Evolutionary conservation across 2,113 vertebrate genomes (phyloP).

Genomic region (Tenrec ecaudatus): DNA sequence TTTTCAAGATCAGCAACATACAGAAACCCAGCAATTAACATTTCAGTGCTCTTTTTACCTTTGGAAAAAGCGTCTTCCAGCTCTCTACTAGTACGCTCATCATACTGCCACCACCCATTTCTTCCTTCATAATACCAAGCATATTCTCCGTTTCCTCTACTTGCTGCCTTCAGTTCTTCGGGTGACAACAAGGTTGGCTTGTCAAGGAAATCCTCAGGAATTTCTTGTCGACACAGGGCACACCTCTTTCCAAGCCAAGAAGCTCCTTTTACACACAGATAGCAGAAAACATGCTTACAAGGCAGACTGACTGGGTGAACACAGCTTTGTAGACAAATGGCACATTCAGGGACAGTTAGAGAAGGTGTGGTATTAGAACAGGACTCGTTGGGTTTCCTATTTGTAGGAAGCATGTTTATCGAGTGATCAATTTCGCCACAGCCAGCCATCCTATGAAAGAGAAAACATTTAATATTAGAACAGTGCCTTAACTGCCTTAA

Average conservation of each 20-base stretch:
- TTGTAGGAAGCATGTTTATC: slow-evolving; percentile 89
- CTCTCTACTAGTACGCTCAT: slow-evolving; percentile 95
- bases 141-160: slow-evolving; percentile 91
- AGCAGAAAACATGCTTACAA: slow-evolving; percentile 98
- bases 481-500: background rate
- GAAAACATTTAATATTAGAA: slow-evolving; percentile 44
- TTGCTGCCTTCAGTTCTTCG: slow-evolving; percentile 94
- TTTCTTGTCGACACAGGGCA: slow-evolving; percentile 96
- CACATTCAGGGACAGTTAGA: slow-evolving; percentile 92
- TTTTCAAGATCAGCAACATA: slow-evolving; percentile 97
- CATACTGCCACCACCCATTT: slow-evolving; percentile 99
- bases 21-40: slow-evolving; percentile 97
- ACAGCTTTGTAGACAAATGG: slow-evolving; percentile 97
- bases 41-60: slow-evolving; percentile 96
- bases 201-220: slow-evolving; percentile 97
- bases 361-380: slow-evolving; percentile 89
- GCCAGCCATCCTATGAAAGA: slow-evolving; percentile 93
- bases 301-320: slow-evolving; percentile 96
- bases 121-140: slow-evolving; percentile 98
- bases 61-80: slow-evolving; percentile 96
- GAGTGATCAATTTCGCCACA: slow-evolving; percentile 93
- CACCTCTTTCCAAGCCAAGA: slow-evolving; percentile 99
- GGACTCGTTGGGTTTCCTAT: slow-evolving; percentile 91
- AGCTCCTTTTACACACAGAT: slow-evolving; percentile 97
- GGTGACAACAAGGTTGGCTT: slow-evolving; percentile 95